Conservation (phyloP, 2,113 vertebrate species). For the Phrynosoma platyrhinos region DNA sequence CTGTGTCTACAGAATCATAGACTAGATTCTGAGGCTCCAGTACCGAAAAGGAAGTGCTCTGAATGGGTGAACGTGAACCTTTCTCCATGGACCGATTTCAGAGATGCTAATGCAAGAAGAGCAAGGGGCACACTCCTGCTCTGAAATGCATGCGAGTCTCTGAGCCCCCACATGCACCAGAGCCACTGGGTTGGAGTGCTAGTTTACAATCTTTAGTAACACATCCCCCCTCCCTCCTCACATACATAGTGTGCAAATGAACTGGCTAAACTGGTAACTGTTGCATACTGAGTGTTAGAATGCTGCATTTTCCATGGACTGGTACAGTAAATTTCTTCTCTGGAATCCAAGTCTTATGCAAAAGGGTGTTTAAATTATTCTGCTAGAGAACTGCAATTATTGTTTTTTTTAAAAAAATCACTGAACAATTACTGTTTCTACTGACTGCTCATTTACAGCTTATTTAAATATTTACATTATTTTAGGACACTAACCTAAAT, state of each 20-base stretch:
- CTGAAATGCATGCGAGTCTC: background rate
- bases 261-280: constrained; percentile 18
- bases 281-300: constrained; percentile 39
- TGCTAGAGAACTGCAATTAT: constrained; percentile 80
- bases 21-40: background rate
- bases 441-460: constrained; percentile 81
- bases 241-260: constrained; percentile 30
- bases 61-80: background rate
- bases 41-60: background rate
- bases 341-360: constrained; percentile 78
- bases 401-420: constrained; percentile 68
- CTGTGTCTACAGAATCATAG: background rate
- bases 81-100: background rate
- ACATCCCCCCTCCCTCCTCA: constrained; percentile 5
- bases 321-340: constrained; percentile 57
- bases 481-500: constrained; percentile 81
- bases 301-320: constrained; percentile 46
- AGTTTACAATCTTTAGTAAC: constrained; percentile 43
- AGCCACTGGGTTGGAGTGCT: constrained; percentile 21
- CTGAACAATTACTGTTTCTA: constrained; percentile 79
- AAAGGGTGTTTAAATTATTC: constrained; percentile 84
- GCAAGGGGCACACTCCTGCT: background rate
- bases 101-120: background rate
- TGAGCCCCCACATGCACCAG: background rate
- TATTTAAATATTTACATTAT: constrained; percentile 90